These are phyloP conservation scores for Glyphotaelius pellucidus DNA, from an alignment of 2,888 invertebrate genomes.

Conservation along the genomic window DNA sequence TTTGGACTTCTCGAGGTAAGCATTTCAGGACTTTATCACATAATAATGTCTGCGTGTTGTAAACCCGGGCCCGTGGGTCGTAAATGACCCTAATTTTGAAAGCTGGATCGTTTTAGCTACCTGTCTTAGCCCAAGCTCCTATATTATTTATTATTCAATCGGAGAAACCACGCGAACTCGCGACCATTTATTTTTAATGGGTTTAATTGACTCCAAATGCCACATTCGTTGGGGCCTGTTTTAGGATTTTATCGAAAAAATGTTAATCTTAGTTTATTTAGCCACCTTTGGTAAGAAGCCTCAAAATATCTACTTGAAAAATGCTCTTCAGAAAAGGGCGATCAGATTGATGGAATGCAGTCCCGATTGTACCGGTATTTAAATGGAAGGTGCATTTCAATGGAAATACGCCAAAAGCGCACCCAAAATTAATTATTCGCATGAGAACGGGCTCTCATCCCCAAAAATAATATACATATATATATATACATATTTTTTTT, in stretches of 20 bases:
- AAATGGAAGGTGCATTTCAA: no score
- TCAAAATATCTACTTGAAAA: no score
- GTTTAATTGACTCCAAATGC: background rate
- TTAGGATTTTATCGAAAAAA: background rate
- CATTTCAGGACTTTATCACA: background rate
- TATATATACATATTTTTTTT: no score
- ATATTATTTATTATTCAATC: constrained; percentile 5
- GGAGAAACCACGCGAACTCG: background rate
- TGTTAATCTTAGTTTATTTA: no score
- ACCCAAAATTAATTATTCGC: no score
- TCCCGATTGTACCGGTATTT: no score
- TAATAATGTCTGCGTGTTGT: background rate
- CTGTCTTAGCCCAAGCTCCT: background rate
- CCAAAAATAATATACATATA: no score
- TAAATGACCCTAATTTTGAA: constrained; percentile 24
- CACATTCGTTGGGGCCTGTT: background rate
- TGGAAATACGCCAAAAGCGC: no score
- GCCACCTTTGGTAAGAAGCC: no score
- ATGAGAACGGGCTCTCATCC: no score
- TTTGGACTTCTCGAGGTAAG: background rate
- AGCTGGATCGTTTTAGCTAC: constrained; percentile 7
- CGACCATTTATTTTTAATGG: background rate
- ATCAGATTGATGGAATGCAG: no score
- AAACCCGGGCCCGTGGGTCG: background rate
- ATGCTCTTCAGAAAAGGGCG: no score